A percentile compares a stretch with the other conserved stretches of the same genome.
Conservation (phyloP, 1,140 invertebrate genomes). For the Sesamia nonagrioides region DNA sequence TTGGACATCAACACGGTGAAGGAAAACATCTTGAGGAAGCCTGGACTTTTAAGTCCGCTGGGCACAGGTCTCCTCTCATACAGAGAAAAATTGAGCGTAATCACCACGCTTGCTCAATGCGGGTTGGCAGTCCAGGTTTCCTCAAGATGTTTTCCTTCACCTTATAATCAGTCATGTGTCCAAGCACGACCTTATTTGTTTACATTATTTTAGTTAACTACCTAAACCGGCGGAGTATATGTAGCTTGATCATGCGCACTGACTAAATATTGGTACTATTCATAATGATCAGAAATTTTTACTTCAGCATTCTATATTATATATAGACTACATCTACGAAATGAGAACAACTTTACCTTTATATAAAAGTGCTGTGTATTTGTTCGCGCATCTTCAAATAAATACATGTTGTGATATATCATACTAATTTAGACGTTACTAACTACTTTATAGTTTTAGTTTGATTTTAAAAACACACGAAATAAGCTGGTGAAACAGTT, state of each 20-base stretch:
- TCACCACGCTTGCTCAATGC: no score
- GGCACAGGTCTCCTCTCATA: no score
- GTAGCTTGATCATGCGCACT: background rate
- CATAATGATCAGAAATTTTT: background rate
- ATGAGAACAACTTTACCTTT: constrained; percentile 9
- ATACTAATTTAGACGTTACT: constrained; percentile 34
- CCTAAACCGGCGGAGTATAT: background rate
- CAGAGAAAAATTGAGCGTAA: no score
- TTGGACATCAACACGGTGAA: no score
- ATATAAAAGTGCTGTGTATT: constrained; percentile 37
- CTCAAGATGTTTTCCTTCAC: no score
- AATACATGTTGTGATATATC: constrained; percentile 38
- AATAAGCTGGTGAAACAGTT: constrained; percentile 9
- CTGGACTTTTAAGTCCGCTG: no score
- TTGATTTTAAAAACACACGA: background rate
- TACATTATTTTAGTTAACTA: no score
- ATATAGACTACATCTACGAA: background rate
- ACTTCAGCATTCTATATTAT: constrained; percentile 1
- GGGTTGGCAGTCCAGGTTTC: no score
- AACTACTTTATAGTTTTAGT: constrained; percentile 21
- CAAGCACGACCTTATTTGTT: no score
- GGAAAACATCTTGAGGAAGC: no score
- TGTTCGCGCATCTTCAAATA: constrained; percentile 31
- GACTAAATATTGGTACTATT: background rate
- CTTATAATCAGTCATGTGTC: no score